These are phyloP conservation scores for Xanthorhoe spadicearia DNA, from an alignment of 2,888 invertebrate genomes.

Conservation along the genomic window DNA sequence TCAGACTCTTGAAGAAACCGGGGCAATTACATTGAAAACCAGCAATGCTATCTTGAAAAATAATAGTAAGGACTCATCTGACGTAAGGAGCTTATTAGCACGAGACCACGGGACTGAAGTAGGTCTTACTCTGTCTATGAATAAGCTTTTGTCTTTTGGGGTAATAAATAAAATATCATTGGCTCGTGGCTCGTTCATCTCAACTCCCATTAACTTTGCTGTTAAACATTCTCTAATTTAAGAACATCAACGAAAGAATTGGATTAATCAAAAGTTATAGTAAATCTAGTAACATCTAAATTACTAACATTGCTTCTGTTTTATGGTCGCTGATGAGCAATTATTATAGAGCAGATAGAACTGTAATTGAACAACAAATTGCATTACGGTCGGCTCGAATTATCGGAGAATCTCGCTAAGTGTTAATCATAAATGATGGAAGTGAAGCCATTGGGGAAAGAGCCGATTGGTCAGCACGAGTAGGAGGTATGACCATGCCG, in stretches of 20 bases:
- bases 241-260: neutral
- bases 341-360: slow-evolving; percentile 45
- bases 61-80: slow-evolving; percentile 73
- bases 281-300: slow-evolving; percentile 39
- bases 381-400: slow-evolving; percentile 49
- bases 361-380: slow-evolving; percentile 48
- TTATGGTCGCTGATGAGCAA: slow-evolving; percentile 50
- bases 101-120: slow-evolving; percentile 49
- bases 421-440: slow-evolving; percentile 67
- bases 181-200: neutral
- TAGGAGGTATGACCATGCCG: slow-evolving; percentile 76
- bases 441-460: slow-evolving; percentile 65
- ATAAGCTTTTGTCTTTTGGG: slow-evolving; percentile 29
- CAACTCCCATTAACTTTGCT: no score
- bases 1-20: slow-evolving; percentile 81
- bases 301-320: slow-evolving; percentile 52
- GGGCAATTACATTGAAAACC: slow-evolving; percentile 84
- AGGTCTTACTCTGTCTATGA: slow-evolving; percentile 54
- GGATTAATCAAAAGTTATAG: slow-evolving; percentile 47
- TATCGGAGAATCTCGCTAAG: slow-evolving; percentile 64
- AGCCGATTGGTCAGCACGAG: slow-evolving; percentile 73
- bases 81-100: slow-evolving; percentile 81
- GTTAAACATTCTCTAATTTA: no score
- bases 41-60: slow-evolving; percentile 82
- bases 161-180: neutral